phyloP scores from a whole-genome alignment of 2,113 vertebrate species.

The Rhabdomys dilectus region DNA sequence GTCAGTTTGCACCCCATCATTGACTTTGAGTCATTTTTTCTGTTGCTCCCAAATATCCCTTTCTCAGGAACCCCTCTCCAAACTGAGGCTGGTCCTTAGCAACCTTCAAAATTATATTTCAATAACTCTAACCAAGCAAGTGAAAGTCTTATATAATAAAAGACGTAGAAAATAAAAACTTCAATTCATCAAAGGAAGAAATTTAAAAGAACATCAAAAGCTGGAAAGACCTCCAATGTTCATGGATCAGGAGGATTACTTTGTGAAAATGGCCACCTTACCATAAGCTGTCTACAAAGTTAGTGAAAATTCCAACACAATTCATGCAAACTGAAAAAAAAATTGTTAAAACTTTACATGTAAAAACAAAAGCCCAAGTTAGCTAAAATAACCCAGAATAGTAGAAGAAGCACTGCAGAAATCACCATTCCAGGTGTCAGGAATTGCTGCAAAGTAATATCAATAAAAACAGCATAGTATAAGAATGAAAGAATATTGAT shows the following conservation, averaged over 20 bases:
- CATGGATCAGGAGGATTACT: not conserved
- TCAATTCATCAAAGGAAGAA: not conserved
- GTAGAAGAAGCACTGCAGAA: not conserved
- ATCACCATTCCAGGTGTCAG: not conserved
- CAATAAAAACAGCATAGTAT: not conserved
- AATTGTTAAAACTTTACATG: not conserved
- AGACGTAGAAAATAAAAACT: not conserved
- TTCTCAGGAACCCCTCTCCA: too few species aligned
- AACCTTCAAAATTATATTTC: not conserved
- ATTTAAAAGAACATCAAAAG: not conserved
- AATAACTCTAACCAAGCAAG: not conserved
- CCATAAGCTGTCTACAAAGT: not conserved
- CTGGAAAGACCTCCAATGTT: not conserved
- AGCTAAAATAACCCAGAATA: not conserved
- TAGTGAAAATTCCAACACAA: not conserved
- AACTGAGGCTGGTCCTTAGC: too few species aligned
- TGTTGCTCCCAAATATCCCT: too few species aligned
- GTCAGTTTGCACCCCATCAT: too few species aligned
- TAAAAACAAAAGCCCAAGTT: not conserved
- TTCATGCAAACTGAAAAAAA: not conserved
- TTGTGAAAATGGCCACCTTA: not conserved
- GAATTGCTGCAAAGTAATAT: not conserved
- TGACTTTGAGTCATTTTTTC: too few species aligned
- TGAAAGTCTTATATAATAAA: not conserved
- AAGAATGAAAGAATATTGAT: not conserved